Conservation (phyloP, 2,113 vertebrate species). For the Antechinus stuartii region DNA sequence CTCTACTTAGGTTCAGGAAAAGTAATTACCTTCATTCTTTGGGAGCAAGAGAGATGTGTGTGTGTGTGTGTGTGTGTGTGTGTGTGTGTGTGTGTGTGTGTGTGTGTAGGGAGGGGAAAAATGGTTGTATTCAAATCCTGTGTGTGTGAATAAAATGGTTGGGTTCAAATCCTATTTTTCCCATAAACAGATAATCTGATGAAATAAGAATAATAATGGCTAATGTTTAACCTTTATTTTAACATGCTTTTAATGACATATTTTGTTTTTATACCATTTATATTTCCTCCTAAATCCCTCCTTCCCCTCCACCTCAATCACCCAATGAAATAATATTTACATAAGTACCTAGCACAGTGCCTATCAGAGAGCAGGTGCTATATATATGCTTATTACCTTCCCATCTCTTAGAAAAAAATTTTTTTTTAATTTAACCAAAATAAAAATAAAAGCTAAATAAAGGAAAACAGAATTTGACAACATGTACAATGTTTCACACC, state of each 20-base stretch:
- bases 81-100: too few species aligned
- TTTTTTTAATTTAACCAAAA: not conserved
- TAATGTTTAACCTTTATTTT: not conserved
- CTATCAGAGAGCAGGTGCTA: not conserved
- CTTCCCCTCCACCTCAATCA: not conserved
- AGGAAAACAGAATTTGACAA: not conserved
- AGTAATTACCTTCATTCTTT: not conserved
- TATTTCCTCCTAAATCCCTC: not conserved
- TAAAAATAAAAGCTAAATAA: not conserved
- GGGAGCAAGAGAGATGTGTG: not conserved
- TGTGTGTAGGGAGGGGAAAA: too few species aligned
- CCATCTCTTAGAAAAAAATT: not conserved
- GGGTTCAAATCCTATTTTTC: not conserved
- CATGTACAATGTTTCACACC: not conserved
- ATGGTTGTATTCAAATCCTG: too few species aligned
- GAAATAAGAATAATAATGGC: not conserved
- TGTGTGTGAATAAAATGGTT: too few species aligned
- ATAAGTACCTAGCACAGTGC: not conserved
- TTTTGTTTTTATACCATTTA: not conserved
- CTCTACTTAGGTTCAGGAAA: not conserved
- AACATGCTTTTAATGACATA: not conserved
- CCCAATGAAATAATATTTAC: not conserved
- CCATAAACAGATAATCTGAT: not conserved
- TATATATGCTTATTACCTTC: not conserved
- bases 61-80: not conserved